Base-by-base conservation (phyloP, 35 echinoderm and acorn worm genomes). In the Ophiothrix spiculata region DNA sequence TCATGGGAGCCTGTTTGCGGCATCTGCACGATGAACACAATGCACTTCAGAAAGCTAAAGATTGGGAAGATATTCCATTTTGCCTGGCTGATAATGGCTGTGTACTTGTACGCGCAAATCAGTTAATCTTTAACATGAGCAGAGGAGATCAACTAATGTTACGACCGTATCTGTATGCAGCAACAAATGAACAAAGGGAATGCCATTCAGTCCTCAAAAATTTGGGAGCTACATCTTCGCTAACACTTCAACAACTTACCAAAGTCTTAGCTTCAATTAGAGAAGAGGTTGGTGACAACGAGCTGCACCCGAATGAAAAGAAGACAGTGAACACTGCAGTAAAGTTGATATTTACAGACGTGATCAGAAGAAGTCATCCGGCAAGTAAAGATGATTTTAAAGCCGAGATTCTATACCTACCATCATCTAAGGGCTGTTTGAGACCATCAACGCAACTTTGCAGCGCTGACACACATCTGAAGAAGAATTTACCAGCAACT, bases 101-200 rank as follows among this genome's bases (percentile, higher is more conserved):
- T 15, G 81, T 84, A 1, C 54, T 84, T 63, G 54, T 84, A 2
- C 54, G 54, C 14, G 81, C 81, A 33, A 28, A 84, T 64, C 81
- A 84, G 56, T 3, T 84, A 32, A 56, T 84, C 1, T 84, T 84
- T 28, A 64, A 38, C 54, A 36, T 69, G 19, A 35, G 31, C 11
- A 28, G 35, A 0, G 0, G 0, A 4, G 35, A 37, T 1, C 32
- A 69, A 28, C 32, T n/a, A 14, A 60, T 37, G 36, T 60, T 84
- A 25, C 54, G 54, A 25, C 81, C 81, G 1, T 84, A 84, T 34
- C 29, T 84, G 56, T 84, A 84, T 28, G 69, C 35, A 33, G 49
- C 54, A 1, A 32, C 81, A 29, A n/a, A 35, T 32, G 21, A 64
- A 19, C 11, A 64, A 32, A 36, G n/a, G 23, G 13, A 36, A 1